phyloP scores from a whole-genome alignment of 2,888 invertebrate genomes.

The Andrena fulva region DNA sequence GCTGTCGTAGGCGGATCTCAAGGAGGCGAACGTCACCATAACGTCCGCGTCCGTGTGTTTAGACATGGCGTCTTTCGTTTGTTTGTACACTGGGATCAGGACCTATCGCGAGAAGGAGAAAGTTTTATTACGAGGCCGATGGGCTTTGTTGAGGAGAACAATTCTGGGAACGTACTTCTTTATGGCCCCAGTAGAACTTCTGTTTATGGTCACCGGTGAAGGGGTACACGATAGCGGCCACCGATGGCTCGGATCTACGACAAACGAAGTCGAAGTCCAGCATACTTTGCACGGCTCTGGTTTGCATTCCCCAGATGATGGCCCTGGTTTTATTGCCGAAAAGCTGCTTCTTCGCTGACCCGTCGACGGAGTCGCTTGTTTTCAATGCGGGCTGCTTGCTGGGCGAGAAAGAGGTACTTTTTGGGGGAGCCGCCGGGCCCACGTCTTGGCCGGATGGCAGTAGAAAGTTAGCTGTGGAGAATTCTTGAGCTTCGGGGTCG shows the following conservation, averaged over 20 bases:
- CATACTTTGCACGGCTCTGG: slow-evolving; percentile 98
- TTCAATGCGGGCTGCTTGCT: slow-evolving; percentile 63
- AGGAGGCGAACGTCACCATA: slow-evolving; percentile 98
- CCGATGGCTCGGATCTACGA: slow-evolving; percentile 94
- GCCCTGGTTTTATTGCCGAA: slow-evolving; percentile 95
- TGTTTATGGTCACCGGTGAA: slow-evolving; percentile 99
- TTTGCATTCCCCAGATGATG: slow-evolving; percentile 99
- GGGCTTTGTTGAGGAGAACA: background rate
- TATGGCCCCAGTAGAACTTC: slow-evolving; percentile 99
- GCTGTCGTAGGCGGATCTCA: slow-evolving; percentile 98
- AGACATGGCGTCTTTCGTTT: slow-evolving; percentile 97
- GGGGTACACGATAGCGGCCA: slow-evolving; percentile 99
- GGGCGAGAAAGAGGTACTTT: slow-evolving; percentile 53
- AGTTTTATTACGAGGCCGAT: background rate
- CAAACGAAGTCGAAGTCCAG: slow-evolving; percentile 98
- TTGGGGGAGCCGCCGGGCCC: slow-evolving; percentile 74
- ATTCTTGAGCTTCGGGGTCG: slow-evolving; percentile 88
- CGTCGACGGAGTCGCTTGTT: slow-evolving; percentile 75
- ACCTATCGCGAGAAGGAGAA: slow-evolving; percentile 66
- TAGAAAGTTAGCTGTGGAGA: slow-evolving; percentile 95
- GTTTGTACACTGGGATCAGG: slow-evolving; percentile 94
- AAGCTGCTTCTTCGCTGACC: slow-evolving; percentile 85
- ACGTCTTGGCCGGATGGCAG: slow-evolving; percentile 90
- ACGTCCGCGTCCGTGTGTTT: slow-evolving; percentile 98
- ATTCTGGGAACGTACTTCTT: slow-evolving; percentile 89